Percentiles rank a stretch among this genome's conserved stretches.
phyloP scores from a whole-genome alignment of 2,797 vertebrate species.

The Lepus oiostolus region DNA sequence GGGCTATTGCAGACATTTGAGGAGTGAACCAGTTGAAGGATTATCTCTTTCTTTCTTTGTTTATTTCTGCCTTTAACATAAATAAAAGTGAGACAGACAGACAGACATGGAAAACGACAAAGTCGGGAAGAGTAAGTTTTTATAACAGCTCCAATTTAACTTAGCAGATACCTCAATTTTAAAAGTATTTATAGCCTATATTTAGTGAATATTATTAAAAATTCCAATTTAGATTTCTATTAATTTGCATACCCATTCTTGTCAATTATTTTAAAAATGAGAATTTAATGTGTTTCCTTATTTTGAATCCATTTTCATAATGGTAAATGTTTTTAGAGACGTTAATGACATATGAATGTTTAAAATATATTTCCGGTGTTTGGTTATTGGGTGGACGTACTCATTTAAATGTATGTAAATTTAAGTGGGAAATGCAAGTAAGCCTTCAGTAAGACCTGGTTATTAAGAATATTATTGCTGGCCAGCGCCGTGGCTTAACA shows the following conservation, averaged over 20 bases:
- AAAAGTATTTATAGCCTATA: not conserved
- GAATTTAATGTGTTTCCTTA: not conserved
- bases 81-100: no score
- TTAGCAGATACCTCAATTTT: not conserved
- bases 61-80: no score
- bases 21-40: no score
- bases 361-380: not conserved
- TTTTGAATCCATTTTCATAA: not conserved
- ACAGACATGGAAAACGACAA: not conserved
- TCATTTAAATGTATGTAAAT: conserved; percentile 9
- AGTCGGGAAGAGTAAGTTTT: not conserved
- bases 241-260: not conserved
- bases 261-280: not conserved
- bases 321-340: not conserved
- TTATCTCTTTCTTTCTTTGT: no score
- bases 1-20: no score
- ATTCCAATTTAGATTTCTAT: not conserved
- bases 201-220: not conserved
- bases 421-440: not conserved
- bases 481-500: no score
- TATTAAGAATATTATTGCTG: not conserved
- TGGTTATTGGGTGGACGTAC: not conserved
- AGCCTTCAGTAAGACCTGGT: not conserved
- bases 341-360: not conserved
- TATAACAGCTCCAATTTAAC: not conserved